Conservation (phyloP, 2,797 vertebrate species). For the Arctocebus calabarensis region DNA sequence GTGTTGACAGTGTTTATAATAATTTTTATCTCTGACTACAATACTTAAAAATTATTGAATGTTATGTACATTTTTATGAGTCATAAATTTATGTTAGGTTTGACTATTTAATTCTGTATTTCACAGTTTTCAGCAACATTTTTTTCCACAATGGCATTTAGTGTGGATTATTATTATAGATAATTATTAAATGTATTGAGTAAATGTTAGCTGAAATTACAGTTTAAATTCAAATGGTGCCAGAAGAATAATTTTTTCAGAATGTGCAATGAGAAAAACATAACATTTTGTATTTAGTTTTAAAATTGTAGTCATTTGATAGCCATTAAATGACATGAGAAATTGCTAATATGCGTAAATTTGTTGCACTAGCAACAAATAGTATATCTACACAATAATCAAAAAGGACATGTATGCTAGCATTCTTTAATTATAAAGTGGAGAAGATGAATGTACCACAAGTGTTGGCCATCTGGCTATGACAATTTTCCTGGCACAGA, state of each 20-base stretch:
- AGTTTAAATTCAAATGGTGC: background rate
- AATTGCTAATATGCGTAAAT: background rate
- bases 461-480: background rate
- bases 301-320: background rate
- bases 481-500: background rate
- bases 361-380: background rate
- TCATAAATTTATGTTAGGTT: background rate
- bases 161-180: background rate
- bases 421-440: background rate
- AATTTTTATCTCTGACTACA: background rate
- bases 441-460: background rate
- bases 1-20: background rate
- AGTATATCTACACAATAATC: background rate
- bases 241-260: background rate
- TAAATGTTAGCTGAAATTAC: background rate
- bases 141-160: background rate
- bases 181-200: background rate
- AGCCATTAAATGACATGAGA: background rate
- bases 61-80: background rate
- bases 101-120: background rate
- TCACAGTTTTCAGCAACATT: background rate
- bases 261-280: background rate
- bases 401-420: background rate
- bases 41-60: background rate
- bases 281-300: background rate